Conservation (phyloP, 2,888 invertebrate species). For the Yponomeuta plumbellus region DNA sequence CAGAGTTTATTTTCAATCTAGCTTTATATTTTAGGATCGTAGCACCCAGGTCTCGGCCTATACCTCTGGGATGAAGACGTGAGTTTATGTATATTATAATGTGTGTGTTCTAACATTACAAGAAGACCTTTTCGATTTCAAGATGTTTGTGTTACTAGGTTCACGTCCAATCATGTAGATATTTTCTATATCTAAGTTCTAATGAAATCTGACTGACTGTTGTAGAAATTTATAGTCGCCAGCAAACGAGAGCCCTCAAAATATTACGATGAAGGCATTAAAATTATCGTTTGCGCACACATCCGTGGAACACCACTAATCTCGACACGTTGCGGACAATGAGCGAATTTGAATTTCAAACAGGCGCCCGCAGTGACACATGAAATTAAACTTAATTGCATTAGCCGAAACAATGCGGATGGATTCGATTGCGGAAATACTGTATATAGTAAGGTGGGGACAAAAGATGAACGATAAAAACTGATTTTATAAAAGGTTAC, state of each 20-base stretch:
- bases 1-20: no score
- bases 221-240: no score
- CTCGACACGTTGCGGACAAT: conserved; percentile 24
- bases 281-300: conserved; percentile 1
- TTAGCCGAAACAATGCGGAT: conserved; percentile 24
- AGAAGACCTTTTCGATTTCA: no score
- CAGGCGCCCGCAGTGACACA: conserved; percentile 45
- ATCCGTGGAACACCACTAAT: conserved; percentile 22
- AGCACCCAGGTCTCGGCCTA: no score
- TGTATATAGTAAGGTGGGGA: neutral
- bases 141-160: no score
- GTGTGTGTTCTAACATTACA: no score
- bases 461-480: neutral
- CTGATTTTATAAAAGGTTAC: neutral
- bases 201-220: no score
- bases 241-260: neutral
- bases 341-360: conserved; percentile 60
- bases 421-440: neutral
- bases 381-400: conserved; percentile 52
- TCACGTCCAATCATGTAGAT: no score
- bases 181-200: no score
- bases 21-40: no score
- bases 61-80: no score
- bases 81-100: no score
- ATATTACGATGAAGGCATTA: neutral